Evolutionary conservation across 2,113 vertebrate genomes (phyloP).

Genomic region (Ptilonorhynchus violaceus): DNA sequence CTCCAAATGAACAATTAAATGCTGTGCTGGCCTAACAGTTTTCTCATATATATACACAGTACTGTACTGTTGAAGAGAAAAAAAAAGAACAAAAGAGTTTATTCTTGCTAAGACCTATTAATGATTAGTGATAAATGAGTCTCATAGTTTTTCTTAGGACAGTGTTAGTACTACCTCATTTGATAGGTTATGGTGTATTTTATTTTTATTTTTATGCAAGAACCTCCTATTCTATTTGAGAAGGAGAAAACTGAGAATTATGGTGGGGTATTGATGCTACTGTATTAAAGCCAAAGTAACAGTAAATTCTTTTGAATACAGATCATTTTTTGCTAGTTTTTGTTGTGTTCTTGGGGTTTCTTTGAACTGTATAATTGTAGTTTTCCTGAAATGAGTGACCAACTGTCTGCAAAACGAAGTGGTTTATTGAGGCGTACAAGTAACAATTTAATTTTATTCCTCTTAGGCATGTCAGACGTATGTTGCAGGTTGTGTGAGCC

Average conservation of each 20-base stretch:
- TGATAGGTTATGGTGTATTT: not conserved
- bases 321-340: not conserved
- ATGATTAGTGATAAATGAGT: not conserved
- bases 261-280: not conserved
- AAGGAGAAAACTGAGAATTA: not conserved
- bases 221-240: not conserved
- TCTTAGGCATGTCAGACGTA: not conserved
- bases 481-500: not conserved
- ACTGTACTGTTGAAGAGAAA: not conserved
- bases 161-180: not conserved
- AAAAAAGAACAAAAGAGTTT: not conserved
- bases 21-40: not conserved
- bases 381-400: not conserved
- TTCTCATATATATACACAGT: not conserved
- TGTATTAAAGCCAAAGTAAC: not conserved
- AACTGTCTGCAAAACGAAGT: not conserved
- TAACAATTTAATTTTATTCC: not conserved
- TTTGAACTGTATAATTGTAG: not conserved
- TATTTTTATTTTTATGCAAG: not conserved
- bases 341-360: not conserved
- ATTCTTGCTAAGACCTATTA: not conserved
- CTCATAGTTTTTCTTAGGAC: not conserved
- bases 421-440: not conserved
- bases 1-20: not conserved
- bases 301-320: not conserved